Percentiles rank a stretch among this genome's conserved stretches.
phyloP scores from a whole-genome alignment of 92 coral and sea anemone species.

The Pocillopora meandrina region DNA sequence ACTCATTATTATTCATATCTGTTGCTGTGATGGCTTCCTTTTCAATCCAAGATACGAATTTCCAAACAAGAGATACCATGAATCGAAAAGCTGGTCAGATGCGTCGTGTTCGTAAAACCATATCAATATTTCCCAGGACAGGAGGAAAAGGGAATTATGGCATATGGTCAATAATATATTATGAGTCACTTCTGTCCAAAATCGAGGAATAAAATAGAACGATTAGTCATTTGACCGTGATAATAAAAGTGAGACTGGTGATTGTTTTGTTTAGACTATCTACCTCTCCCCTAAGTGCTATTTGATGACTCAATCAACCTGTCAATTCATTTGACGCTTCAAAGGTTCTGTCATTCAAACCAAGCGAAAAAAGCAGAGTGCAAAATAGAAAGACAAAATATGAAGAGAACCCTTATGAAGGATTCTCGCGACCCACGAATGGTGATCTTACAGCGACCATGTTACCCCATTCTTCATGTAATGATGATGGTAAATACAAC shows the following conservation, averaged over 20 bases:
- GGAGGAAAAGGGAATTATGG: neutral
- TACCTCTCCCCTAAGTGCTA: neutral
- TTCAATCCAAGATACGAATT: neutral
- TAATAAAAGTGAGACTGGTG: slow-evolving; percentile 35
- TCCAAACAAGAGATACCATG: neutral
- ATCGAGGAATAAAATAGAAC: neutral
- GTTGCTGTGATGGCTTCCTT: slow-evolving; percentile 1
- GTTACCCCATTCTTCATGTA: too few relatives aligned
- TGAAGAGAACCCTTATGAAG: too few relatives aligned
- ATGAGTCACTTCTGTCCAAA: slow-evolving; percentile 24
- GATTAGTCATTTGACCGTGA: slow-evolving; percentile 16
- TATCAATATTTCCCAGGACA: neutral
- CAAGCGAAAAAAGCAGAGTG: too few relatives aligned
- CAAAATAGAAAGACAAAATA: too few relatives aligned
- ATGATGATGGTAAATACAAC: too few relatives aligned
- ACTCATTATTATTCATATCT: slow-evolving; percentile 36
- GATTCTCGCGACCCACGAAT: too few relatives aligned
- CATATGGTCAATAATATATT: slow-evolving; percentile 12
- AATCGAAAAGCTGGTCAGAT: neutral
- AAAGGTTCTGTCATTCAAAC: neutral
- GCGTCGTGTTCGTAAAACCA: neutral
- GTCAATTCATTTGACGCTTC: slow-evolving; percentile 26
- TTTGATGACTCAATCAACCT: slow-evolving; percentile 30
- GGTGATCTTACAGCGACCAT: too few relatives aligned
- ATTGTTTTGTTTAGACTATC: slow-evolving; percentile 32